phyloP scores from a whole-genome alignment of 2,797 vertebrate genomes.

The Neopelma chrysocephalum region DNA sequence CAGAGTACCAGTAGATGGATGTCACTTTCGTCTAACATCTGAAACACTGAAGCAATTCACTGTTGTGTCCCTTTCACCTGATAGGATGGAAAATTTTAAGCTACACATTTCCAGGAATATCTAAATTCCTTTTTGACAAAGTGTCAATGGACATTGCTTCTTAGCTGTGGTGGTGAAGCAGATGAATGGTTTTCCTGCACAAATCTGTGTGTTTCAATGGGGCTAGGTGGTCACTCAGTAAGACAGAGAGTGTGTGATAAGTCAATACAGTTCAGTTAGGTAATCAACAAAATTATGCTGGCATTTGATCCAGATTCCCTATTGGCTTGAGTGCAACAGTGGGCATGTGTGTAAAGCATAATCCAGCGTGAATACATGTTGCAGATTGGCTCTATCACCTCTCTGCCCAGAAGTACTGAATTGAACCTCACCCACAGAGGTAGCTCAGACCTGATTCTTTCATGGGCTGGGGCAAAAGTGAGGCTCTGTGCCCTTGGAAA shows the following conservation, averaged over 20 bases:
- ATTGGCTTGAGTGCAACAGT: neutral
- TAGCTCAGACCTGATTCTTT: neutral
- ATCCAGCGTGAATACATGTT: neutral
- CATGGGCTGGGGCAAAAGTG: neutral
- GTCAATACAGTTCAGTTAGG: neutral
- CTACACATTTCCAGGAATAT: neutral
- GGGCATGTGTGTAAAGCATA: neutral
- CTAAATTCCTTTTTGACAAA: neutral
- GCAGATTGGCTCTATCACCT: fast-evolving
- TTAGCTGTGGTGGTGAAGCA: neutral
- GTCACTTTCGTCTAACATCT: neutral
- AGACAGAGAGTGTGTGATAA: neutral
- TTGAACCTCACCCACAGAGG: neutral
- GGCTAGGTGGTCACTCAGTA: neutral
- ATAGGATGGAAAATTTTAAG: neutral
- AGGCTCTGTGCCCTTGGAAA: neutral
- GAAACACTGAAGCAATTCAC: neutral
- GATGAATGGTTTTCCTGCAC: neutral
- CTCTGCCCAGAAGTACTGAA: neutral
- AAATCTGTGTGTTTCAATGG: neutral
- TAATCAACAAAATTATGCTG: neutral
- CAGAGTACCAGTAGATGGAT: neutral
- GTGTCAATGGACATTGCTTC: neutral
- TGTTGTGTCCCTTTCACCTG: neutral
- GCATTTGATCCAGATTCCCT: neutral